These are phyloP conservation scores for Solenopsis invicta DNA, from an alignment of 1,140 invertebrate species.

Conservation along the genomic window DNA sequence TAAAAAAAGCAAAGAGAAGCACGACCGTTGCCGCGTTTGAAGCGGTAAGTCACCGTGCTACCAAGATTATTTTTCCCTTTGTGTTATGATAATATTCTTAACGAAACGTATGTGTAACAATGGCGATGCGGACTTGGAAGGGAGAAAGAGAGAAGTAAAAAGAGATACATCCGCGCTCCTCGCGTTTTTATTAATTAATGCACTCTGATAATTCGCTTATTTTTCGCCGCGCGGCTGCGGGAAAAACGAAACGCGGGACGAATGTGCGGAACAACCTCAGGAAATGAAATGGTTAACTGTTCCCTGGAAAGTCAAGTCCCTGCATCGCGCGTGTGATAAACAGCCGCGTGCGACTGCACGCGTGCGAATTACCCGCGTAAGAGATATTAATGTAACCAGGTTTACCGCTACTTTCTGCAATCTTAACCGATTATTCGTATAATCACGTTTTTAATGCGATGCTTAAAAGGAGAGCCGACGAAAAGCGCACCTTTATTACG, in stretches of 20 bases:
- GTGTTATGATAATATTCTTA: not conserved
- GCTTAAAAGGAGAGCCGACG: not conserved
- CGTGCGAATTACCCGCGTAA: constrained; percentile 6
- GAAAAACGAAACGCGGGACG: constrained; percentile 23
- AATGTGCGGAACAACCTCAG: constrained; percentile 20
- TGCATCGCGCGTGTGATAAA: constrained; percentile 30
- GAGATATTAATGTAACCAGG: not conserved
- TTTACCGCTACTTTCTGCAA: not conserved
- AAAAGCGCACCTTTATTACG: not conserved
- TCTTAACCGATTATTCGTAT: not conserved
- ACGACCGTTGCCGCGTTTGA: not conserved
- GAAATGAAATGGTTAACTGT: constrained; percentile 38
- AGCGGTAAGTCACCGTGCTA: not conserved
- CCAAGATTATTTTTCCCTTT: constrained; percentile 14
- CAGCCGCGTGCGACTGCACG: not conserved
- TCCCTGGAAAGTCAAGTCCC: not conserved
- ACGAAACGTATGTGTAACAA: constrained; percentile 10
- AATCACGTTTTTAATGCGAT: not conserved
- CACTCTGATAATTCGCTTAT: constrained; percentile 21
- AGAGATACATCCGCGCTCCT: not conserved
- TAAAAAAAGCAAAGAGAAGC: not conserved
- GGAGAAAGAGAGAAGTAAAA: not conserved
- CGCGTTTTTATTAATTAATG: constrained; percentile 12
- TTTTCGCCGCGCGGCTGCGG: constrained; percentile 2
- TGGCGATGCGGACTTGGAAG: not conserved